Percentiles rank a stretch among this genome's conserved stretches.
phyloP scores from a whole-genome alignment of 2,888 invertebrate genomes.

The Sarcophaga subvicina region DNA sequence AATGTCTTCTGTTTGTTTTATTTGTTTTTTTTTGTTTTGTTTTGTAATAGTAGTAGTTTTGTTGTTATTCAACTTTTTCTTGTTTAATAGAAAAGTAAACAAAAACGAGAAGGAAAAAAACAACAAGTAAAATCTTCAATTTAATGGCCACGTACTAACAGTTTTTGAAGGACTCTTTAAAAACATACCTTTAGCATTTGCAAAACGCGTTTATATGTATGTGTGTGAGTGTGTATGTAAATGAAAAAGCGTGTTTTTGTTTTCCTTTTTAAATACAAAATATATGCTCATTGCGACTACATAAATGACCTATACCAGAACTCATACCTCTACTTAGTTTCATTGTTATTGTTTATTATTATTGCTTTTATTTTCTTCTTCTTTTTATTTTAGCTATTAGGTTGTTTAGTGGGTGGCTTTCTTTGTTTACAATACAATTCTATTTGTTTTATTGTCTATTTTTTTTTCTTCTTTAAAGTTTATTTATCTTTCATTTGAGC shows the following conservation, averaged over 20 bases:
- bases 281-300: conserved; percentile 26
- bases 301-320: conserved; percentile 8
- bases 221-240: background rate
- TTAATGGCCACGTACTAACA: conserved; percentile 44
- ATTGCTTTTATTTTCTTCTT: conserved; percentile 13
- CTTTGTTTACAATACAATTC: conserved; percentile 22
- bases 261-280: conserved; percentile 3
- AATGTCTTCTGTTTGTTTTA: background rate
- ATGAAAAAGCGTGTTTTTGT: too few species aligned
- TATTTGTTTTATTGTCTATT: conserved; percentile 7
- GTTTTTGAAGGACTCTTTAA: conserved; percentile 56
- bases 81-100: too few species aligned
- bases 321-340: too few species aligned
- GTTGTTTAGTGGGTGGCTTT: conserved; percentile 44
- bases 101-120: background rate
- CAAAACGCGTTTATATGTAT: conserved; percentile 34
- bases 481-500: conserved; percentile 34
- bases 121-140: conserved; percentile 51
- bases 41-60: conserved; percentile 1
- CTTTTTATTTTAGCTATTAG: conserved; percentile 24
- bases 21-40: background rate
- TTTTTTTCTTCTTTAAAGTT: background rate
- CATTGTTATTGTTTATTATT: background rate
- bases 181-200: conserved; percentile 9
- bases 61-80: background rate